These are phyloP conservation scores for Myotis davidii DNA, from an alignment of 2,113 vertebrate species.

Conservation along the genomic window DNA sequence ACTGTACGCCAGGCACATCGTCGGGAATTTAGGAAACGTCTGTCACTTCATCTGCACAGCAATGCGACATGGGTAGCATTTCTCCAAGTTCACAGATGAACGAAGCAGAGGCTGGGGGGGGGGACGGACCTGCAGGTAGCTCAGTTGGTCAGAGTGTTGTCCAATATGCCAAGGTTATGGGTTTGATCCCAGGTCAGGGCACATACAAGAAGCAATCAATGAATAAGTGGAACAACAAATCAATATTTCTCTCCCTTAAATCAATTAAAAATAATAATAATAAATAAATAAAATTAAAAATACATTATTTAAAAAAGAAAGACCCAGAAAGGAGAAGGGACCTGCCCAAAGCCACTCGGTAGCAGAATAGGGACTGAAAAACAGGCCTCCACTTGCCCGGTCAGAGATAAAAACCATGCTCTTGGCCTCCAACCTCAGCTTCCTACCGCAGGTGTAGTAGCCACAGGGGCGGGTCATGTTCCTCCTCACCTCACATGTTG, in stretches of 20 bases:
- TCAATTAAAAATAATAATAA: too few relatives aligned
- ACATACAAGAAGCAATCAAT: too few relatives aligned
- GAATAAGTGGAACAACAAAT: too few relatives aligned
- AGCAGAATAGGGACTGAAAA: neutral
- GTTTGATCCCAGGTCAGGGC: too few relatives aligned
- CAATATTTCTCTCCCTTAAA: too few relatives aligned
- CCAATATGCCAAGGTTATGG: too few relatives aligned
- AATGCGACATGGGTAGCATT: neutral
- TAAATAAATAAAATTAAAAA: neutral
- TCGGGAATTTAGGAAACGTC: neutral
- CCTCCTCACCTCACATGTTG: neutral
- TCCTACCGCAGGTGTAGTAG: neutral
- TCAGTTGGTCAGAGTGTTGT: too few relatives aligned
- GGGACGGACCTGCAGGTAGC: too few relatives aligned
- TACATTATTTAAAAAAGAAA: slow-evolving; percentile 1
- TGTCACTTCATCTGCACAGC: neutral
- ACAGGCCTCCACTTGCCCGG: neutral
- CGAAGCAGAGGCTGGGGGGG: neutral
- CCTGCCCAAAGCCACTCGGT: neutral
- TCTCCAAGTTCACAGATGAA: neutral
- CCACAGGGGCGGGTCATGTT: rapidly evolving
- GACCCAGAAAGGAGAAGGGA: neutral
- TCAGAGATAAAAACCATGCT: neutral
- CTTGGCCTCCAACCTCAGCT: neutral
- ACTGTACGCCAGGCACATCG: neutral